Conservation (phyloP, 2,113 vertebrate species). For the Hirundichthys speculiger region DNA sequence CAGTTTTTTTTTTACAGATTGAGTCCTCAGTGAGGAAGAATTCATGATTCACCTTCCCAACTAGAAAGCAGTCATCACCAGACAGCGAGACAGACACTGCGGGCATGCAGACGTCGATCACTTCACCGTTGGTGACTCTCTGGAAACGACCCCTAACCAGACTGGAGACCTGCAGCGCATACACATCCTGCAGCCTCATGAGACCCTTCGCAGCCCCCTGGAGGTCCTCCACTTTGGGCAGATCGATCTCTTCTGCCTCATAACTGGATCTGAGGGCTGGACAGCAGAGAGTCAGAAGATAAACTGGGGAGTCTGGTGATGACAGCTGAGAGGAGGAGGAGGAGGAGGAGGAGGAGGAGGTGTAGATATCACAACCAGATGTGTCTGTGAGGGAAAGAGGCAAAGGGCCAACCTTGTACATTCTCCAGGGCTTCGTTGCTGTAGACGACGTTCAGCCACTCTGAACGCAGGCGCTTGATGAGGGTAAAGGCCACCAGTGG, state of each 20-base stretch:
- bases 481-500: constrained; percentile 90
- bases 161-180: constrained; percentile 84
- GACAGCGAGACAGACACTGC: constrained; percentile 79
- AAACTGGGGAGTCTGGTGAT: constrained; percentile 28
- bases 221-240: constrained; percentile 88
- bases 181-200: constrained; percentile 94
- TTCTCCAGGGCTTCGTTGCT: constrained; percentile 86
- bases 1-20: background rate
- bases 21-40: background rate
- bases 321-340: constrained; percentile 27
- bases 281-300: constrained; percentile 48
- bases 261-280: constrained; percentile 85
- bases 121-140: constrained; percentile 47
- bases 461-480: constrained; percentile 91
- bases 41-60: constrained; percentile 87
- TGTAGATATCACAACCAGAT: constrained; percentile 56
- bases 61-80: constrained; percentile 91
- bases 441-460: constrained; percentile 89
- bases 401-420: constrained; percentile 77
- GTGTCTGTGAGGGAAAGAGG: constrained; percentile 14
- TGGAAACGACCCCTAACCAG: constrained; percentile 86
- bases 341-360: background rate
- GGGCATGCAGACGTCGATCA: constrained; percentile 80
- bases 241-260: constrained; percentile 76
- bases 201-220: constrained; percentile 87